A percentile compares a stretch with the other conserved stretches of the same genome.
Conservation (phyloP, 1,140 invertebrate genomes). For the Micrasema longulum region DNA sequence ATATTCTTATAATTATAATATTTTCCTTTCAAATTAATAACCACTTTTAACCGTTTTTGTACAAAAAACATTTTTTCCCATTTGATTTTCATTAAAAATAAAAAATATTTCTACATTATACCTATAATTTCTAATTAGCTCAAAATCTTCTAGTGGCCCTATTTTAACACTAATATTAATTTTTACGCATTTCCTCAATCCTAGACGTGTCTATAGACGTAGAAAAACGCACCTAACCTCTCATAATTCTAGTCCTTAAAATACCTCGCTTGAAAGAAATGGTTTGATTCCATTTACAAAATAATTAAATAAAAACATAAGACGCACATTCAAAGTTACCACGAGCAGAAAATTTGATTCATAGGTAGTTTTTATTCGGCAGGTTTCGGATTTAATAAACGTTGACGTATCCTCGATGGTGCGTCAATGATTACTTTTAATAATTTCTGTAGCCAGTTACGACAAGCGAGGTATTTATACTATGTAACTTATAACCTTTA, state of each 20-base stretch:
- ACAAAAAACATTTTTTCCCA: too few species aligned
- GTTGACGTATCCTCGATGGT: too few species aligned
- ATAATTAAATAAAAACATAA: background rate
- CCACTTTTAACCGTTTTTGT: too few species aligned
- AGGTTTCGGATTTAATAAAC: too few species aligned
- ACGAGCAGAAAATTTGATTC: too few species aligned
- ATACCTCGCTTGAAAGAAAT: slow-evolving; percentile 19
- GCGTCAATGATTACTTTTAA: background rate
- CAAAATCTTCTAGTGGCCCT: background rate
- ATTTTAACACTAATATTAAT: slow-evolving; percentile 14
- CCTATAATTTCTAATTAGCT: slow-evolving; percentile 10
- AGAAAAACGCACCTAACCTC: slow-evolving; percentile 10
- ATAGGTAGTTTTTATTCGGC: too few species aligned
- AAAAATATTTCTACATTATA: too few species aligned
- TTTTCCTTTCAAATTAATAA: too few species aligned
- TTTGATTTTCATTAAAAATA: too few species aligned
- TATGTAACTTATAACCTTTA: background rate
- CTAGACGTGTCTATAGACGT: slow-evolving; percentile 30
- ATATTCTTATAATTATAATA: too few species aligned
- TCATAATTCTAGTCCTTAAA: slow-evolving; percentile 1
- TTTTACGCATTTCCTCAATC: slow-evolving; percentile 1
- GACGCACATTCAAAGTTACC: too few species aligned
- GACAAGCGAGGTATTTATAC: slow-evolving; percentile 13
- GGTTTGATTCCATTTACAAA: background rate
- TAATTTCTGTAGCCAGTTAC: background rate